Base-by-base conservation (phyloP, 2,113 vertebrate genomes). In the Bufo bufo region DNA sequence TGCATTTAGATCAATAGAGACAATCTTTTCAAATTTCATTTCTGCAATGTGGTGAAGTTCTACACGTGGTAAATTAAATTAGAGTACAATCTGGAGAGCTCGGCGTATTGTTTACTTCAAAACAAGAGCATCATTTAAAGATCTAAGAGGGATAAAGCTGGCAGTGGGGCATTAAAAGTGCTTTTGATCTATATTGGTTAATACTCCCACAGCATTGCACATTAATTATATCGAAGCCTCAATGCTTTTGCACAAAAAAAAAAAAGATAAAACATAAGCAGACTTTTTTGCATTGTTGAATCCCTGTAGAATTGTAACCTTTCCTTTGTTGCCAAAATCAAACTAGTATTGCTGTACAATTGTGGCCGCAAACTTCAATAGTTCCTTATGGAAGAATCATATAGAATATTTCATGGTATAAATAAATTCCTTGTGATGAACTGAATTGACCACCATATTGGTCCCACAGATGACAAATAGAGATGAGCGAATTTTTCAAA, bases 11-110 rank as follows among this genome's bases (percentile, higher is more conserved):
- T 89, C 87, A 89, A 89, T 84, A 84, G 82, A 84, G 50, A 77
- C 82, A 82, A 88, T 88, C 87, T 77, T 88, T 88, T 84, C 13
- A 88, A 84, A 89, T 84, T 84, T 63, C 72, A 84, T 89, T 89
- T 77, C 61, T 17, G 58, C 72, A 69, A 74, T 69, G n/a, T 58
- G 65, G 79, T 4, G 61, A 66, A 78, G 74, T 78, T 66, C 72
- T 78, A 63, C 87, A 45, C 74, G 54, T 49, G 78, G 59, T 77
- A 89, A 69, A 84, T 65, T 77, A 83, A 84, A 84, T 89, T 84
- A 89, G 47, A 84, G 74, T 5, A 58, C 61, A 84, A 58, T 84
- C 82, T 78, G 72, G 72, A 78, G 87, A 56, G 74, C 80, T 82
- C 52, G 14, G 71, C 80, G 23, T 33, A 77, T 88, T 88, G 80